These are phyloP conservation scores for Typhlomys cinereus DNA, from an alignment of 2,113 vertebrate species.

Conservation along the genomic window DNA sequence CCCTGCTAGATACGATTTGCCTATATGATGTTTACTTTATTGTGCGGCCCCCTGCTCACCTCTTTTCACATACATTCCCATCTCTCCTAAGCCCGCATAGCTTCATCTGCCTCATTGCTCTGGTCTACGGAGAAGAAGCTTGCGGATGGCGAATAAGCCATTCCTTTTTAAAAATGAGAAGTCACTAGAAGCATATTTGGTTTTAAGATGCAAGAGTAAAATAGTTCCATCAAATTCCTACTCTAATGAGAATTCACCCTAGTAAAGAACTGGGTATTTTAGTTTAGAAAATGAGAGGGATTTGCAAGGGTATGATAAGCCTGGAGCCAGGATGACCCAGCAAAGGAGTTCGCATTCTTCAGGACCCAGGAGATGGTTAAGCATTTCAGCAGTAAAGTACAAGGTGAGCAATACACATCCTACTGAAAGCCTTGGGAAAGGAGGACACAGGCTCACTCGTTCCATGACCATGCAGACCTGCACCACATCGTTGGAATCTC, in stretches of 20 bases:
- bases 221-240: neutral
- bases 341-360: neutral
- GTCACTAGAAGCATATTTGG: neutral
- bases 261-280: neutral
- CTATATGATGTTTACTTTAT: neutral
- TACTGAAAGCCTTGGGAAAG: neutral
- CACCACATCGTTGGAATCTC: neutral
- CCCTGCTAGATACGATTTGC: neutral
- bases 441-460: neutral
- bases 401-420: neutral
- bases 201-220: neutral
- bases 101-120: neutral
- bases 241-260: neutral
- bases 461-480: rapidly evolving
- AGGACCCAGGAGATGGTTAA: neutral
- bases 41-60: neutral
- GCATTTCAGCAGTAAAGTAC: neutral
- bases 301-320: neutral
- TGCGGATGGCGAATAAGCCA: neutral
- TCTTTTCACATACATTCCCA: neutral
- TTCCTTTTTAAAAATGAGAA: neutral
- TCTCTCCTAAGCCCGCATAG: neutral
- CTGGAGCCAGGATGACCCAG: no score
- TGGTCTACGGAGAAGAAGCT: neutral
- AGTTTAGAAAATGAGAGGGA: neutral